phyloP scores from a whole-genome alignment of 2,113 vertebrate species.

The Calypte anna region DNA sequence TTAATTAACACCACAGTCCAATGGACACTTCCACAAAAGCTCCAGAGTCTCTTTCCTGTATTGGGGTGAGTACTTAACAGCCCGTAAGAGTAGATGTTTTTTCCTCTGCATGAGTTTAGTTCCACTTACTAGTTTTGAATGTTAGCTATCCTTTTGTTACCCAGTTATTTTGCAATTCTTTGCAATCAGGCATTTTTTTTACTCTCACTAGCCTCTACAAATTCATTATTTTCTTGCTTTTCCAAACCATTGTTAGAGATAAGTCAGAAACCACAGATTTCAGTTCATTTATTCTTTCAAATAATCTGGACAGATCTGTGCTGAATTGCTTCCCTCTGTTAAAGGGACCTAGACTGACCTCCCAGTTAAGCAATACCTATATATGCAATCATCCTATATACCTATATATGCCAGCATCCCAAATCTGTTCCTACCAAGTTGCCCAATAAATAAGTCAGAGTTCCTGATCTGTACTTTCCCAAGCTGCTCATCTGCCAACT shows the following conservation, averaged over 20 bases:
- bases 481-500: background rate
- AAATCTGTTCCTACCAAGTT: background rate
- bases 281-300: background rate
- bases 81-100: background rate
- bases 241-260: background rate
- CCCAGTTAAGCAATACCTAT: background rate
- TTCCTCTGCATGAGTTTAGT: background rate
- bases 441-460: background rate
- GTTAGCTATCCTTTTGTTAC: background rate
- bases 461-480: background rate
- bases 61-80: background rate
- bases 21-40: background rate
- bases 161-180: background rate
- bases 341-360: background rate
- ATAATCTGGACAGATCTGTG: background rate
- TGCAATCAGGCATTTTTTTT: background rate
- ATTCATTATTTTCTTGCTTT: background rate
- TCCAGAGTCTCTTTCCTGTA: background rate
- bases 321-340: background rate
- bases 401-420: background rate
- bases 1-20: background rate
- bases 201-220: background rate
- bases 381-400: background rate
- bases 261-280: background rate
- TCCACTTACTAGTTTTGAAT: background rate